These are phyloP conservation scores for Epicampocera succincta DNA, from an alignment of 2,888 invertebrate genomes.

Conservation along the genomic window DNA sequence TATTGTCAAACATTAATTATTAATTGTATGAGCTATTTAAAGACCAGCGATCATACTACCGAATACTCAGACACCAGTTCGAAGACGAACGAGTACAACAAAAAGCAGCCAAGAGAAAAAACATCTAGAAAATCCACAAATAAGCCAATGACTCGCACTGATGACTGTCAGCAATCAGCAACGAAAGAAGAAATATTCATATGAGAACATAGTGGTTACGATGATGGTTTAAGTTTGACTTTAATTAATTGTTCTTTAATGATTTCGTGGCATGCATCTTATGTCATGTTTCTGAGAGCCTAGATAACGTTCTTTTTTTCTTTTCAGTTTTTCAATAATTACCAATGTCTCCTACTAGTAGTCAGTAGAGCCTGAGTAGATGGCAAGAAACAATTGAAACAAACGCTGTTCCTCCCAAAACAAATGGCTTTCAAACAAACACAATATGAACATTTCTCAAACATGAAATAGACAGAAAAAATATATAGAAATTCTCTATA, in stretches of 20 bases:
- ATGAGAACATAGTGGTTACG: constrained; percentile 54
- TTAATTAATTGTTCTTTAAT: constrained; percentile 71
- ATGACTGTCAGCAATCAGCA: constrained; percentile 40
- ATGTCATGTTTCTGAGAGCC: constrained; percentile 60
- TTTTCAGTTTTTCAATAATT: constrained; percentile 38
- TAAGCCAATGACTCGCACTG: constrained; percentile 65
- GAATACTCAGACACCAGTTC: constrained; percentile 13
- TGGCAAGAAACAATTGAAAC: constrained; percentile 15
- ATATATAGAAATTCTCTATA: neutral
- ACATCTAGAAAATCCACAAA: constrained; percentile 45
- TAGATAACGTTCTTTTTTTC: constrained; percentile 41
- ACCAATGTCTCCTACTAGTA: constrained; percentile 52
- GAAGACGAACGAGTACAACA: constrained; percentile 19
- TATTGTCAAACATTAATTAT: constrained; percentile 68
- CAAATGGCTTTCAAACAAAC: constrained; percentile 56
- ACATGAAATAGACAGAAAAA: constrained; percentile 9
- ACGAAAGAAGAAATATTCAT: constrained; percentile 11
- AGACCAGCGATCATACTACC: constrained; percentile 28
- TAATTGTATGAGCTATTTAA: constrained; percentile 66
- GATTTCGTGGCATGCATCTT: constrained; percentile 68
- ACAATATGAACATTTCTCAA: constrained; percentile 44
- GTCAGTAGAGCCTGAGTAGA: constrained; percentile 30
- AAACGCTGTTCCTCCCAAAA: constrained; percentile 55
- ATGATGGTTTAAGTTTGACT: constrained; percentile 67
- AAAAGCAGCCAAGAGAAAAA: constrained; percentile 8